These are phyloP conservation scores for Mustelus asterias DNA, from an alignment of 2,113 vertebrate genomes.

Conservation along the genomic window DNA sequence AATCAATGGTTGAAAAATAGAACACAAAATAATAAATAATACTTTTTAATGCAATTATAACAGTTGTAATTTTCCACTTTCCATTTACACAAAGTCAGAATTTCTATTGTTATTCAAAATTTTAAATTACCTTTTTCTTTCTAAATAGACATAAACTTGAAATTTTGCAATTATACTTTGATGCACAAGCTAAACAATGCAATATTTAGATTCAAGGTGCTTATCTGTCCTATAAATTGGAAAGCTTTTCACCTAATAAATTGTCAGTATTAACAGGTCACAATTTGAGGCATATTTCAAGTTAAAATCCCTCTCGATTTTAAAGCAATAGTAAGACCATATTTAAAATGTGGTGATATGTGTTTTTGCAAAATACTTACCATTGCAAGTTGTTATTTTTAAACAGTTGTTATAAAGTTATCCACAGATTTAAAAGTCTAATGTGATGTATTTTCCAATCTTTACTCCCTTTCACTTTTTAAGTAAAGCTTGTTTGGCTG, in stretches of 20 bases:
- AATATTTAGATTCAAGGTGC: not conserved
- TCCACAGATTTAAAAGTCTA: not conserved
- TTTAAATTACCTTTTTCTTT: not conserved
- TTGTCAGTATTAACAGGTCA: not conserved
- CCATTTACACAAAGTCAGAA: not conserved
- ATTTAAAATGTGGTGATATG: not conserved
- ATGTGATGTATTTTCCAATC: not conserved
- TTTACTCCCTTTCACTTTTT: not conserved
- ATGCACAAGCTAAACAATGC: not conserved
- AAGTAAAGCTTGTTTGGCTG: not conserved
- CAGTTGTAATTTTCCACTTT: not conserved
- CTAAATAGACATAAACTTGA: slow-evolving; percentile 2
- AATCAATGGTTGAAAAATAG: not conserved
- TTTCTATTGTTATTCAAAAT: not conserved
- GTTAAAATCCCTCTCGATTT: not conserved
- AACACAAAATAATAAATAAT: not conserved
- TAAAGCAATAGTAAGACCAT: not conserved
- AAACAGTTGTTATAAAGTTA: not conserved
- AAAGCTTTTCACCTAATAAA: slow-evolving; percentile 2
- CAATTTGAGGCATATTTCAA: not conserved
- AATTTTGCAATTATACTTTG: not conserved
- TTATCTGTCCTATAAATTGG: not conserved
- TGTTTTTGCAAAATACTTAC: not conserved
- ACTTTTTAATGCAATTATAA: not conserved
- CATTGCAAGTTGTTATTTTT: not conserved